Evolutionary conservation across 2,888 invertebrate genomes (phyloP).

Genomic region (Cryptosula pallasiana): DNA sequence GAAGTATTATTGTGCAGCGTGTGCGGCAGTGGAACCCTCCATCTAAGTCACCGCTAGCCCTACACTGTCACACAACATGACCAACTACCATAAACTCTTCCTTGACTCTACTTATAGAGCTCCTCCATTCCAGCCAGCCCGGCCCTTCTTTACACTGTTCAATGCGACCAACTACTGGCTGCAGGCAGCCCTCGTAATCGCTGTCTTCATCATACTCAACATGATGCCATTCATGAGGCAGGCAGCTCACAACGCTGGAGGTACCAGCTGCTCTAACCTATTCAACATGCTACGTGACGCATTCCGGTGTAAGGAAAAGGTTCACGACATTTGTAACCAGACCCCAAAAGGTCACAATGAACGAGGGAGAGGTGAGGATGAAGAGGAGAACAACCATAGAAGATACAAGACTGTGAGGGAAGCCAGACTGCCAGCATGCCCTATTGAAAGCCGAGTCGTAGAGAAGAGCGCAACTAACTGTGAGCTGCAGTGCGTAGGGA

Average conservation of each 20-base stretch:
- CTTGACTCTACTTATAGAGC: constrained; percentile 17
- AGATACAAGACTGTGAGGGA: neutral
- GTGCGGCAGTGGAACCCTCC: neutral
- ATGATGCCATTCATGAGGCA: constrained; percentile 22
- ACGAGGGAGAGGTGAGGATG: neutral
- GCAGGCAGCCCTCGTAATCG: constrained; percentile 4
- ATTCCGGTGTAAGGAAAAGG: constrained; percentile 3
- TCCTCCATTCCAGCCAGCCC: neutral
- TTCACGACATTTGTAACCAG: constrained; percentile 9
- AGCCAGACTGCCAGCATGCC: neutral
- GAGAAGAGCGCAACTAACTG: neutral
- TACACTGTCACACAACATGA: neutral
- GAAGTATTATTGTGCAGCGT: neutral
- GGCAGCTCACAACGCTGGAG: constrained; percentile 2
- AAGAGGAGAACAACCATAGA: neutral
- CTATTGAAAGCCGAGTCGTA: neutral
- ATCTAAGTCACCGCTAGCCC: neutral
- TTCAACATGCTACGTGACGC: neutral
- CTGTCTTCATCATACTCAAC: constrained; percentile 4
- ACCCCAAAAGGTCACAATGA: constrained; percentile 3
- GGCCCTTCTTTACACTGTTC: constrained; percentile 12
- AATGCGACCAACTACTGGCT: constrained; percentile 19
- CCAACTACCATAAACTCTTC: constrained; percentile 14
- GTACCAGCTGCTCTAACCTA: neutral
- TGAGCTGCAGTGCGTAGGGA: neutral